A percentile compares a stretch with the other conserved stretches of the same genome.
Evolutionary conservation across 2,888 invertebrate genomes (phyloP).

Genomic region (Andrena hattorfiana): DNA sequence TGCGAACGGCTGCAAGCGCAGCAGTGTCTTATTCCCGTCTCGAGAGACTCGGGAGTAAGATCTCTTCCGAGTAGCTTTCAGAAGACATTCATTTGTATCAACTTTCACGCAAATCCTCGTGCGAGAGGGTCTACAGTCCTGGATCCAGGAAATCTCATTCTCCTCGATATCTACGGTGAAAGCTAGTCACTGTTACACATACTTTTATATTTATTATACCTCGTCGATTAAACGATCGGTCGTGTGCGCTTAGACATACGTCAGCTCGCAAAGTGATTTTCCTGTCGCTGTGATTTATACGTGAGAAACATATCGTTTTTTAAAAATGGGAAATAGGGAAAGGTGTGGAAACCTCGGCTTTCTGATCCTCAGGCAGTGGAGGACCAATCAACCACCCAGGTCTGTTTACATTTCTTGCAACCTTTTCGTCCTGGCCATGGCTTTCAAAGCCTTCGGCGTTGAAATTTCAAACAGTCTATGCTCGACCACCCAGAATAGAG

Average conservation of each 20-base stretch:
- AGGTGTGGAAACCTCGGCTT: no score
- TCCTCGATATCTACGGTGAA: slow-evolving; percentile 34
- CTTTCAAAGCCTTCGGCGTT: no score
- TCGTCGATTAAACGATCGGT: slow-evolving; percentile 47
- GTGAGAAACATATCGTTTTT: background rate
- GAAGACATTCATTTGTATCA: background rate
- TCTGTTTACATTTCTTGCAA: no score
- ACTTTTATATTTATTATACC: slow-evolving; percentile 22
- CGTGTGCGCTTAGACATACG: slow-evolving; percentile 78
- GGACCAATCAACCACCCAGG: no score
- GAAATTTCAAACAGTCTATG: no score
- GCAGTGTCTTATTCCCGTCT: background rate
- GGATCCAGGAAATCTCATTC: slow-evolving; percentile 68
- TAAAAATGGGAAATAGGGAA: background rate
- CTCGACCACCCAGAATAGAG: no score
- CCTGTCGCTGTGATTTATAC: background rate
- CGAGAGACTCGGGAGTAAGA: background rate
- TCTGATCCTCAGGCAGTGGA: no score
- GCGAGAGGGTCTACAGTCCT: slow-evolving; percentile 11
- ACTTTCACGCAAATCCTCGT: slow-evolving; percentile 5
- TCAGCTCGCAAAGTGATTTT: slow-evolving; percentile 20
- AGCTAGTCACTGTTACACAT: background rate
- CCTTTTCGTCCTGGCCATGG: no score
- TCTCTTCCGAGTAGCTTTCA: background rate
- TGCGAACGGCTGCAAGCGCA: background rate